Evolutionary conservation across 1,140 invertebrate species (phyloP), one percentile per base, ranked within the genome.

Genomic region (Pygmarrhopalites habei): DNA sequence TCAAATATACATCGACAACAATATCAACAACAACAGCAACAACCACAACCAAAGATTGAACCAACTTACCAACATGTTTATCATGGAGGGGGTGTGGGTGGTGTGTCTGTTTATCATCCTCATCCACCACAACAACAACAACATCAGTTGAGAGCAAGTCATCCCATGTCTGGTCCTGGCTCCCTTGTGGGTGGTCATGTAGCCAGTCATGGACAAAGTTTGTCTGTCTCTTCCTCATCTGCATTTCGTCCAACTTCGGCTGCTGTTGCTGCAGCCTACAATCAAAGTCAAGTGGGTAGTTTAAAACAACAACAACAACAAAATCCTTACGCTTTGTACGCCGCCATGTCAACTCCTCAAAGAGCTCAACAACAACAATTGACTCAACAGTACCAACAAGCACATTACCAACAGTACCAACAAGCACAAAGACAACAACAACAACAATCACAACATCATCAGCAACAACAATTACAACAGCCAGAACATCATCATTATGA

Each of bases 21-120:
- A 1, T 29, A 44, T 26, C 35, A 52, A 17, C 55, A 62, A 14
- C 43, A 30, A 28, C 32, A 21, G 2, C 62, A 25, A 19, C 58
- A 60, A 39, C 62, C 26, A 41, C 53, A 59, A 32, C 58, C 47
- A 49, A 46, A 60, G 39, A 25, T 52, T 52, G 44, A 52, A 41
- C 39, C 49, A 35, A 29, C 44, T 26, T 49, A 59, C 32, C 58
- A 59, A 35, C 44, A 59, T 51, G 43, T 44, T 14, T 32, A 43
- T 47, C 58, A 59, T 30, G n/a, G n/a, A n/a, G n/a, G n/a, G n/a
- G n/a, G n/a, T n/a, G n/a, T n/a, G n/a, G n/a, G n/a, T n/a, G n/a
- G n/a, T n/a, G n/a, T n/a, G n/a, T n/a, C n/a, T n/a, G n/a, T 25
- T 44, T 26, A 23, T 59, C 46, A 35, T 59, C 25, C 25, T 26